Percentiles rank a stretch among this genome's conserved stretches.
Evolutionary conservation across 2,113 vertebrate genomes (phyloP).

Genomic region (Prionailurus bengalensis): DNA sequence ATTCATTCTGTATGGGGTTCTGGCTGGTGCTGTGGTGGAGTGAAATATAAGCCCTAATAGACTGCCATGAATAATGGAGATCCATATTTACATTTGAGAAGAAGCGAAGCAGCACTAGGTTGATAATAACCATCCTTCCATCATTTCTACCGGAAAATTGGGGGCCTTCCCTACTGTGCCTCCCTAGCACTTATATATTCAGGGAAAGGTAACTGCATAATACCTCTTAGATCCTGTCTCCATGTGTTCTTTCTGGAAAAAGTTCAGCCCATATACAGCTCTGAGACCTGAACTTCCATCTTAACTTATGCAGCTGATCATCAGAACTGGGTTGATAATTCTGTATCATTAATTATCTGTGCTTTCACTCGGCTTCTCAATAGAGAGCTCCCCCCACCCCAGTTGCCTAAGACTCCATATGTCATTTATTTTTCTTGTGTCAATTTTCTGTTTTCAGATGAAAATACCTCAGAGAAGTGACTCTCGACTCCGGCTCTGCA

Average conservation of each 20-base stretch:
- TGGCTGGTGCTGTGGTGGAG: slow-evolving; percentile 1
- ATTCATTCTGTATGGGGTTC: slow-evolving; percentile 15
- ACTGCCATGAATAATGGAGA: slow-evolving; percentile 62
- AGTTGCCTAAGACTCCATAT: background rate
- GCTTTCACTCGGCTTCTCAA: slow-evolving; percentile 19
- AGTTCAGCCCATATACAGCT: background rate
- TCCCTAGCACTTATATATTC: slow-evolving; percentile 28
- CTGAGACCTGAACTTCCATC: background rate
- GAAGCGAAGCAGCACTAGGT: slow-evolving; percentile 41
- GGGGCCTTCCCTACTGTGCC: background rate
- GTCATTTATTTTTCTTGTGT: slow-evolving; percentile 68
- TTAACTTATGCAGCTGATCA: background rate
- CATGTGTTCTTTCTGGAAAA: slow-evolving; percentile 16
- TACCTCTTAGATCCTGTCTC: background rate
- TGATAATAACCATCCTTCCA: slow-evolving; percentile 57
- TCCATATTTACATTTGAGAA: slow-evolving; percentile 67
- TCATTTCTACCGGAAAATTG: slow-evolving; percentile 38
- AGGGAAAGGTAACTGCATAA: background rate
- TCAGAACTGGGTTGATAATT: slow-evolving; percentile 7
- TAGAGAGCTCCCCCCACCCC: background rate
- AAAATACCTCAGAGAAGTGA: slow-evolving; percentile 55
- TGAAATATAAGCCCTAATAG: slow-evolving; percentile 48
- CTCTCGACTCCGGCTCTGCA: background rate
- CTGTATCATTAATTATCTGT: background rate
- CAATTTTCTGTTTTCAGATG: slow-evolving; percentile 67